Conservation (phyloP, 2,797 vertebrate species). For the Megalops cyprinoides region DNA sequence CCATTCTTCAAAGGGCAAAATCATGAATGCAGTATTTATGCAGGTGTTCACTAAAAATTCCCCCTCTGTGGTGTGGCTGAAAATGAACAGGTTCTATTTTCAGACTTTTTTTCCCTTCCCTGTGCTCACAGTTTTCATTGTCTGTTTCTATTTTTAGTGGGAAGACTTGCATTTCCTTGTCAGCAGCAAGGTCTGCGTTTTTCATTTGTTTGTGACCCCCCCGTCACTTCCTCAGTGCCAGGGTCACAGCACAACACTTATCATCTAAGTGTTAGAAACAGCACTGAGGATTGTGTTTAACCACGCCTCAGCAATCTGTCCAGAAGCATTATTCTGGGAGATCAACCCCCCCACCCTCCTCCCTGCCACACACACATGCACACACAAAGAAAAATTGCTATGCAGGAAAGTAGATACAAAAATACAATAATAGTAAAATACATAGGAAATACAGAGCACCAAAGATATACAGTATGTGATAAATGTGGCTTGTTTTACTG, state of each 20-base stretch:
- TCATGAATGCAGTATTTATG: too few relatives aligned
- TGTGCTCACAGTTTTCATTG: too few relatives aligned
- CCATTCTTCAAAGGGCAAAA: too few relatives aligned
- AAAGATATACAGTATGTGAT: not conserved
- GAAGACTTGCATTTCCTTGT: too few relatives aligned
- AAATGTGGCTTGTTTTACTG: not conserved
- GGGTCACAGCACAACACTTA: conserved; percentile 44
- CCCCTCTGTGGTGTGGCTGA: too few relatives aligned
- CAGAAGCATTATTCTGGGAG: conserved; percentile 38
- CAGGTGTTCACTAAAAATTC: too few relatives aligned
- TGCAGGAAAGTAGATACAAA: not conserved
- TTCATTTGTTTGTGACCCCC: not conserved
- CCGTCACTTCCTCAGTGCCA: not conserved
- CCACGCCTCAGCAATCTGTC: conserved; percentile 42
- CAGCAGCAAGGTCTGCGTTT: not conserved
- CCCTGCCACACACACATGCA: conserved; percentile 7
- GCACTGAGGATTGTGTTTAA: conserved; percentile 38
- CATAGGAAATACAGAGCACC: not conserved
- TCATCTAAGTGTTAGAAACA: conserved; percentile 32
- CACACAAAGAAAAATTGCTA: conserved; percentile 14
- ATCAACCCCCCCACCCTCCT: conserved; percentile 22
- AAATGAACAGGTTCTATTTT: too few relatives aligned
- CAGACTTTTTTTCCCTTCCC: too few relatives aligned
- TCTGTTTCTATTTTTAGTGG: too few relatives aligned
- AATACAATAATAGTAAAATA: not conserved